phyloP scores from a whole-genome alignment of 2,113 vertebrate genomes.

The Aegotheles bennettii region DNA sequence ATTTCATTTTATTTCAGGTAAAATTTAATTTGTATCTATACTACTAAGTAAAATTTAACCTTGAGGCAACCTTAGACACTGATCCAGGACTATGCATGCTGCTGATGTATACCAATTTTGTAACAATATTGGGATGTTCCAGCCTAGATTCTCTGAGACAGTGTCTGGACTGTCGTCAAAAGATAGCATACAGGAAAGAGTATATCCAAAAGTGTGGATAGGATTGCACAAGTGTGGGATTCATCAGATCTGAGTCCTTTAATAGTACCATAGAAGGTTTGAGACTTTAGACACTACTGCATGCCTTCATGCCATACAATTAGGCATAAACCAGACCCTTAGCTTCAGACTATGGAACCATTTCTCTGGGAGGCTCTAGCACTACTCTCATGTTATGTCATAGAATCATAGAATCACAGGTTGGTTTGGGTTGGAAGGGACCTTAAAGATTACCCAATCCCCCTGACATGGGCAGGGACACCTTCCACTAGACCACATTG shows the following conservation, averaged over 20 bases:
- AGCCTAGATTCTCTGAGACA: background rate
- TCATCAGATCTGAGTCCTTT: background rate
- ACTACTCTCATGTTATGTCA: background rate
- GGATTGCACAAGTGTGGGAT: background rate
- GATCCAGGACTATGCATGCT: background rate
- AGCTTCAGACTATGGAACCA: background rate
- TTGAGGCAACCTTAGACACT: background rate
- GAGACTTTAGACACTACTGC: background rate
- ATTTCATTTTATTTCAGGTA: background rate
- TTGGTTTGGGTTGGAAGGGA: too few relatives aligned
- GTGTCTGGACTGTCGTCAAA: background rate
- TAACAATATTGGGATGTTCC: background rate
- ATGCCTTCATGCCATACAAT: background rate
- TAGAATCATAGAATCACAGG: too few relatives aligned
- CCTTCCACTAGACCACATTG: too few relatives aligned
- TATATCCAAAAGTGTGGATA: background rate
- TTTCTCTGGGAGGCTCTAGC: background rate
- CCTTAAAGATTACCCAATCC: too few relatives aligned
- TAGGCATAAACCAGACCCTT: background rate
- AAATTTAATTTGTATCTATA: background rate
- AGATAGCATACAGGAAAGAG: background rate
- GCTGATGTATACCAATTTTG: background rate
- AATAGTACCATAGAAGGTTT: background rate
- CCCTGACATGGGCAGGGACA: too few relatives aligned
- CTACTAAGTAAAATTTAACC: background rate